Conservation (phyloP, 2,888 invertebrate species). For the Sesamia inferens region DNA sequence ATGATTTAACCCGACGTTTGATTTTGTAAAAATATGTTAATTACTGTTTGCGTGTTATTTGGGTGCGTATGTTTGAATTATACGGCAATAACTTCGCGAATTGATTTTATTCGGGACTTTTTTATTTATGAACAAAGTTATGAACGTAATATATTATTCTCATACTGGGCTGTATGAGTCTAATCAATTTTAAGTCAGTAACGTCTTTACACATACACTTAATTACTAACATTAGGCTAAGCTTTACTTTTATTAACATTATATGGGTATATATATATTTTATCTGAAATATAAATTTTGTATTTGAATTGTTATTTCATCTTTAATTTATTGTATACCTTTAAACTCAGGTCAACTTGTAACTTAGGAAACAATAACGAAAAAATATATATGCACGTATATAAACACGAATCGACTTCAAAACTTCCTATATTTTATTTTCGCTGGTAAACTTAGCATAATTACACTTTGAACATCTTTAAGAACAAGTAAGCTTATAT, state of each 20-base stretch:
- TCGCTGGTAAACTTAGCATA: no score
- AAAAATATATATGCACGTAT: not conserved
- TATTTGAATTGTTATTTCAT: not conserved
- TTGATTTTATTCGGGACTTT: constrained; percentile 28
- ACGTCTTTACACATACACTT: not conserved
- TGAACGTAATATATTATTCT: constrained; percentile 5
- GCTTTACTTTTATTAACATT: no score
- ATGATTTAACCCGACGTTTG: constrained; percentile 64
- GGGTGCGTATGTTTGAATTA: constrained; percentile 31
- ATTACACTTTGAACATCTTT: no score
- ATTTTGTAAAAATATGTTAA: constrained; percentile 65
- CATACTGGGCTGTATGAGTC: not conserved
- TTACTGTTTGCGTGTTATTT: constrained; percentile 57
- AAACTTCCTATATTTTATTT: no score
- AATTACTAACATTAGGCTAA: no score
- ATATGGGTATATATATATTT: no score
- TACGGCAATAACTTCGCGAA: constrained; percentile 23
- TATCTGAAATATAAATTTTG: no score
- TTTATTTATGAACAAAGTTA: constrained; percentile 43
- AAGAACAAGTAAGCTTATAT: no score
- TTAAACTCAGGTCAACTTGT: not conserved
- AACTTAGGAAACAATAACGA: not conserved
- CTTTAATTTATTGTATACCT: not conserved
- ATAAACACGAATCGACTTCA: no score
- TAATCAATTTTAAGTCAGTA: constrained; percentile 6